A percentile compares a stretch with the other conserved stretches of the same genome.
Evolutionary conservation across 1,140 invertebrate genomes (phyloP).

Genomic region (Arctopsyche grandis): DNA sequence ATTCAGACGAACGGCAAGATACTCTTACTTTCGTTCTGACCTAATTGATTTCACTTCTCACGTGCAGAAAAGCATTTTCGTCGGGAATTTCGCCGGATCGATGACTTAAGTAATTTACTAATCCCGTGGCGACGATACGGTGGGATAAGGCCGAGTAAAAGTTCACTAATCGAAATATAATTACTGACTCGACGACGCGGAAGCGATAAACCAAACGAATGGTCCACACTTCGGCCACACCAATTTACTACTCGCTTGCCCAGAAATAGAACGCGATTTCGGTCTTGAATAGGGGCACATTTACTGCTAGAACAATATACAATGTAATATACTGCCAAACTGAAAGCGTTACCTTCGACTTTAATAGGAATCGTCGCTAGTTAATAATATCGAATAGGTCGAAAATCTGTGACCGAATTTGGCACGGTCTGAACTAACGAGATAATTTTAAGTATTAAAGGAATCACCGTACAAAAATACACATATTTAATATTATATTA

Average conservation of each 20-base stretch:
- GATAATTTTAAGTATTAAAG: no score
- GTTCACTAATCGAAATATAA: slow-evolving; percentile 46
- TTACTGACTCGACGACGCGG: slow-evolving; percentile 26
- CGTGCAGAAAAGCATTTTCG: slow-evolving; percentile 29
- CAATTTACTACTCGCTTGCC: not conserved
- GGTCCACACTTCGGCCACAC: slow-evolving; percentile 7
- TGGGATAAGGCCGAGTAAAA: slow-evolving; percentile 23
- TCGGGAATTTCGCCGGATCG: slow-evolving; percentile 1
- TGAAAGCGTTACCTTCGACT: no score
- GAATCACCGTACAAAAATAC: no score
- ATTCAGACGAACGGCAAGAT: not conserved
- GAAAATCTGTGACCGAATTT: no score
- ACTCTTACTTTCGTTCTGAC: not conserved
- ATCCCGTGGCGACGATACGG: not conserved
- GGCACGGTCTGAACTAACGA: no score
- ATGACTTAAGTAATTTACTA: no score
- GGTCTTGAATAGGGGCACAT: not conserved
- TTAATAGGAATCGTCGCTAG: no score
- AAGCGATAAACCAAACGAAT: slow-evolving; percentile 36
- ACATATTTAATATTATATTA: no score
- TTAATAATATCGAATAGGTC: no score
- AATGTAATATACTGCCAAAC: not conserved
- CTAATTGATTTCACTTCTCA: slow-evolving; percentile 28
- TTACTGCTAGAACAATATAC: not conserved
- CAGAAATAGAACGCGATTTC: slow-evolving; percentile 15